These are phyloP conservation scores for Lanistes nyassanus DNA, from an alignment of 1,140 invertebrate genomes.

Conservation along the genomic window DNA sequence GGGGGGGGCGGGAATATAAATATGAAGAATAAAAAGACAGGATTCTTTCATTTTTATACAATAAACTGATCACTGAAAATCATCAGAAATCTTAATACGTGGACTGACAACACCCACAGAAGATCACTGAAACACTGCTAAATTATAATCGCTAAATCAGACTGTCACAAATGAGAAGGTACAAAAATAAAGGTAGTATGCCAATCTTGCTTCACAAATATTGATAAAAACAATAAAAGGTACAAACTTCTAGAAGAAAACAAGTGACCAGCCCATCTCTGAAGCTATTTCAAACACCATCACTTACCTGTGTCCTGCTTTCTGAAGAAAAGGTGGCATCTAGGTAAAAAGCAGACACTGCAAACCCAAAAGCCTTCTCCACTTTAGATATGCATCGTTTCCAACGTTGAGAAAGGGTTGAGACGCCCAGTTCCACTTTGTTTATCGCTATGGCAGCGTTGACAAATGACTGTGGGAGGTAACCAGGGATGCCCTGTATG, in stretches of 20 bases:
- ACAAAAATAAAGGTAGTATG: not conserved
- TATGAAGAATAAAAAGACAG: not conserved
- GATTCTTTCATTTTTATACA: too few species aligned
- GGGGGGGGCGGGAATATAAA: too few species aligned
- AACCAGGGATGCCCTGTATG: conserved; percentile 78
- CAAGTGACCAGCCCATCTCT: too few species aligned
- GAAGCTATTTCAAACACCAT: not conserved
- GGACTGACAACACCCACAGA: too few species aligned
- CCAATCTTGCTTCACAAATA: not conserved
- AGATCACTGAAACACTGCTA: not conserved
- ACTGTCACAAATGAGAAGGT: not conserved
- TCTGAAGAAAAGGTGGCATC: conserved; percentile 38
- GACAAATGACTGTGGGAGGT: conserved; percentile 79
- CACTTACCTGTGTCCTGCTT: conserved; percentile 41
- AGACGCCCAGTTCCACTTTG: conserved; percentile 71
- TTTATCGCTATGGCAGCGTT: conserved; percentile 51
- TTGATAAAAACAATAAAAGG: too few species aligned
- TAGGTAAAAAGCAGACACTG: conserved; percentile 81
- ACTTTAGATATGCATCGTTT: conserved; percentile 86
- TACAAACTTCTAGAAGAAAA: too few species aligned
- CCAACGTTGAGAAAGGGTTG: conserved; percentile 82
- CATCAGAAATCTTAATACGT: not conserved
- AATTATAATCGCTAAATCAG: not conserved
- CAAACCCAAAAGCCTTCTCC: conserved; percentile 87
- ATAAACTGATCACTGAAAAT: not conserved